phyloP scores from a whole-genome alignment of 2,888 invertebrate genomes.

The Eumacrocentrus americanus region DNA sequence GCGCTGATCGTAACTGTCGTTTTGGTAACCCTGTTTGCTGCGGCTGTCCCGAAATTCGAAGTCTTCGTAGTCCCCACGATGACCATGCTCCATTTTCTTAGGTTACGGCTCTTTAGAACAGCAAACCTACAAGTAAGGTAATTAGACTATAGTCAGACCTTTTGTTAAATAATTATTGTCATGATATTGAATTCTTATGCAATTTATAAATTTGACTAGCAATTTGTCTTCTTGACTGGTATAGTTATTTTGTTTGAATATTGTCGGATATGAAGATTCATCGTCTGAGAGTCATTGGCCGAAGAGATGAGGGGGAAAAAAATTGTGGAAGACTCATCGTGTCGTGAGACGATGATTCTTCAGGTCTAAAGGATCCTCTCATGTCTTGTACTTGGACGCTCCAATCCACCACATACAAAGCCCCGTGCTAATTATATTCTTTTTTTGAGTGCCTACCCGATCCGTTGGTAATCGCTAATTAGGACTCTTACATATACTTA shows the following conservation, averaged over 20 bases:
- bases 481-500: constrained; percentile 36
- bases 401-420: constrained; percentile 30
- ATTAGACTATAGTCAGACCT: too few relatives aligned
- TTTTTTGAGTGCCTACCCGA: constrained; percentile 42
- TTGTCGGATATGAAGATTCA: not conserved
- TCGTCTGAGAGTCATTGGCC: not conserved
- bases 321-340: constrained; percentile 24
- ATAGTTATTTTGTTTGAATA: too few relatives aligned
- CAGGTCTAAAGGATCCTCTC: constrained; percentile 3
- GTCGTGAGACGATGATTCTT: constrained; percentile 15
- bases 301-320: not conserved
- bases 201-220: too few relatives aligned
- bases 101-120: too few relatives aligned
- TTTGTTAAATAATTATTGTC: too few relatives aligned
- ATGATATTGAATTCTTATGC: too few relatives aligned
- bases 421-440: constrained; percentile 52
- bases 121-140: not conserved
- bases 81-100: not conserved
- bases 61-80: not conserved
- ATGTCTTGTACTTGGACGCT: constrained; percentile 11
- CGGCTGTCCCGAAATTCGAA: not conserved
- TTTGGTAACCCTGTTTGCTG: not conserved
- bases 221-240: too few relatives aligned
- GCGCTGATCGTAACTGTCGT: not conserved
- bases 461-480: constrained; percentile 52